phyloP scores from a whole-genome alignment of 1,140 invertebrate genomes.

The Metaphire vulgaris region DNA sequence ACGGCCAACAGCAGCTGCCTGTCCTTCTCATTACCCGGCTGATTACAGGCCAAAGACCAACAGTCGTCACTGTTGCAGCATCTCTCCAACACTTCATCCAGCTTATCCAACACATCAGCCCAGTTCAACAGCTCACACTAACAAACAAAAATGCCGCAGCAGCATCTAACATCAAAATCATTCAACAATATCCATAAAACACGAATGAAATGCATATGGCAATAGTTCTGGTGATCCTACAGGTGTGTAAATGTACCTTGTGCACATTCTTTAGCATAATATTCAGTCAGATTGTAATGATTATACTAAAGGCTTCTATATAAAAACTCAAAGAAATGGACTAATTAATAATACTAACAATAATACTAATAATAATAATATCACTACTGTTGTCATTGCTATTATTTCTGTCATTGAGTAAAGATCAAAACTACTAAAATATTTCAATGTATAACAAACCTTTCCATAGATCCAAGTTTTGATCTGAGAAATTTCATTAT shows the following conservation, averaged over 20 bases:
- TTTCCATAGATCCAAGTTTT: slow-evolving; percentile 83
- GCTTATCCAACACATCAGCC: slow-evolving; percentile 78
- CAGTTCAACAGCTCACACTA: slow-evolving; percentile 81
- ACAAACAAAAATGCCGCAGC: slow-evolving; percentile 27
- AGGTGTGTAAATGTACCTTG: neutral
- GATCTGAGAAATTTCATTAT: slow-evolving; percentile 67
- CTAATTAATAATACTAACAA: too few relatives aligned
- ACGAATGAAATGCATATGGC: neutral
- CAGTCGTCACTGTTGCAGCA: slow-evolving; percentile 61
- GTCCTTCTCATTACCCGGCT: slow-evolving; percentile 62
- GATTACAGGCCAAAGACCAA: slow-evolving; percentile 74
- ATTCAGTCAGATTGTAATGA: slow-evolving; percentile 2
- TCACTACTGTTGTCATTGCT: too few relatives aligned
- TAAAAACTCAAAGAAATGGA: slow-evolving; percentile 2
- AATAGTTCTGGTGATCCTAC: slow-evolving; percentile 5
- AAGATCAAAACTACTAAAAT: too few relatives aligned
- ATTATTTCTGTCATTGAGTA: too few relatives aligned
- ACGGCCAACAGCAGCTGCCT: slow-evolving; percentile 65
- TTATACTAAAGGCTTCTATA: neutral
- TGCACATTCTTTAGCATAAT: slow-evolving; percentile 2
- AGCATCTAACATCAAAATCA: neutral
- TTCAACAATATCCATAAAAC: neutral
- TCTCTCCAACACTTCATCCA: slow-evolving; percentile 72
- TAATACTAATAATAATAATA: too few relatives aligned
- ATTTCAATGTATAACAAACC: too few relatives aligned